These are phyloP conservation scores for Drosophila paucipuncta DNA, from an alignment of 2,888 invertebrate species.

Conservation along the genomic window DNA sequence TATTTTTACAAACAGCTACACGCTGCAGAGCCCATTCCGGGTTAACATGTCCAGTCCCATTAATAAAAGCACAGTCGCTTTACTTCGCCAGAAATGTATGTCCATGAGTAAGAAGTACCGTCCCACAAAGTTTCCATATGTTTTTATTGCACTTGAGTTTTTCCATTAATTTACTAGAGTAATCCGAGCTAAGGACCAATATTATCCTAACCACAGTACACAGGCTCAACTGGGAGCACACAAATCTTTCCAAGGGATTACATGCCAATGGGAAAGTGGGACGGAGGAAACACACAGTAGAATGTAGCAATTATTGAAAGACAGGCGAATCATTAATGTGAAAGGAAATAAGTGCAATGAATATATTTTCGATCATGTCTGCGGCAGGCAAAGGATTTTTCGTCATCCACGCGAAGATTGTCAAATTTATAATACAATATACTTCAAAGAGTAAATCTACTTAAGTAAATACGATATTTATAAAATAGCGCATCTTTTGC, in stretches of 20 bases:
- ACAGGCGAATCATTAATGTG: too few species aligned
- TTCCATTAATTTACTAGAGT: background rate
- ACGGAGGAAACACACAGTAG: too few species aligned
- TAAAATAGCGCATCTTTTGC: background rate
- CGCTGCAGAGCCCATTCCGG: background rate
- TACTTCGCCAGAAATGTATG: too few species aligned
- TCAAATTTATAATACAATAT: background rate
- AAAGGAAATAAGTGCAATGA: too few species aligned
- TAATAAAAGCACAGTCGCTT: background rate
- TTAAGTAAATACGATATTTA: background rate
- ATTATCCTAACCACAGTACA: background rate
- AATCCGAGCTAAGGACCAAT: background rate
- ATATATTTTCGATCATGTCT: too few species aligned
- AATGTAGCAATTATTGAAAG: background rate
- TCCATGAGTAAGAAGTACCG: background rate
- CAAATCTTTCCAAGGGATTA: too few species aligned
- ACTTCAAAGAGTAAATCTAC: background rate
- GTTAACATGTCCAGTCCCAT: background rate
- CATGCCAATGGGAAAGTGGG: background rate
- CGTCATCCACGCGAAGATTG: too few species aligned
- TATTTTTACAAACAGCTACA: background rate
- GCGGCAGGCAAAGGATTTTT: background rate
- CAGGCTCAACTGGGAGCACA: background rate
- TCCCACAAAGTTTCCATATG: background rate
- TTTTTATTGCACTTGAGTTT: background rate